A percentile compares a stretch with the other conserved stretches of the same genome.
phyloP scores from a whole-genome alignment of 2,888 invertebrate species.

The Polia nebulosa region DNA sequence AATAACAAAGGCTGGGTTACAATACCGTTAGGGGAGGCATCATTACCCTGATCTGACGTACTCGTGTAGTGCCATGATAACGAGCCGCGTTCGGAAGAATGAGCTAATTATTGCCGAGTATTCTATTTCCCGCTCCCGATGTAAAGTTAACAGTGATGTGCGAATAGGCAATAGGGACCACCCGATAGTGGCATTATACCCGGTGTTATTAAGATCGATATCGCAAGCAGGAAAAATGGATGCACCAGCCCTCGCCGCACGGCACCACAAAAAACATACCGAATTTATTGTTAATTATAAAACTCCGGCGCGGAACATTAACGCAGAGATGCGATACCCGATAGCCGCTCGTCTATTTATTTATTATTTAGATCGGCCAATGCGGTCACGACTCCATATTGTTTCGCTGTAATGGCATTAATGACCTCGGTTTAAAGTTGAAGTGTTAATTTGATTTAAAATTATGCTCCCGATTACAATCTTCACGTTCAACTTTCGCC shows the following conservation, averaged over 20 bases:
- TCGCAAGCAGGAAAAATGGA: slow-evolving; percentile 86
- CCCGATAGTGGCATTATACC: slow-evolving; percentile 66
- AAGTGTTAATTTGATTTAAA: slow-evolving; percentile 91
- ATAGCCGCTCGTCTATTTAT: slow-evolving; percentile 89
- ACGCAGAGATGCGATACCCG: slow-evolving; percentile 87
- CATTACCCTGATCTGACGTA: slow-evolving; percentile 47
- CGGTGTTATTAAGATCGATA: slow-evolving; percentile 87
- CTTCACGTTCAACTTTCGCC: slow-evolving; percentile 88
- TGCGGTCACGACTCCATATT: slow-evolving; percentile 90
- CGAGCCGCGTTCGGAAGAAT: slow-evolving; percentile 72
- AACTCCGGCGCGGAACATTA: slow-evolving; percentile 89
- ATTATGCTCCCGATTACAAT: slow-evolving; percentile 89
- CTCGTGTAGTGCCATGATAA: slow-evolving; percentile 57
- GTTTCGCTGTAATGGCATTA: slow-evolving; percentile 89
- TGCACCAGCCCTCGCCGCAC: slow-evolving; percentile 78
- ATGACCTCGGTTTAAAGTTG: slow-evolving; percentile 90
- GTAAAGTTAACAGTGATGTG: slow-evolving; percentile 56
- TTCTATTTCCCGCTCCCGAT: slow-evolving; percentile 62
- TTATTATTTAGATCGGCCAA: slow-evolving; percentile 90
- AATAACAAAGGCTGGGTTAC: slow-evolving; percentile 26
- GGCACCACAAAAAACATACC: slow-evolving; percentile 87
- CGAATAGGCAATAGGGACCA: slow-evolving; percentile 75
- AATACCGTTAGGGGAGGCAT: slow-evolving; percentile 35
- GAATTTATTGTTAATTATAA: slow-evolving; percentile 91
- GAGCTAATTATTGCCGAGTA: slow-evolving; percentile 83